Base-by-base conservation (phyloP, 2,888 invertebrate species). In the Pantelozetes paolii region DNA sequence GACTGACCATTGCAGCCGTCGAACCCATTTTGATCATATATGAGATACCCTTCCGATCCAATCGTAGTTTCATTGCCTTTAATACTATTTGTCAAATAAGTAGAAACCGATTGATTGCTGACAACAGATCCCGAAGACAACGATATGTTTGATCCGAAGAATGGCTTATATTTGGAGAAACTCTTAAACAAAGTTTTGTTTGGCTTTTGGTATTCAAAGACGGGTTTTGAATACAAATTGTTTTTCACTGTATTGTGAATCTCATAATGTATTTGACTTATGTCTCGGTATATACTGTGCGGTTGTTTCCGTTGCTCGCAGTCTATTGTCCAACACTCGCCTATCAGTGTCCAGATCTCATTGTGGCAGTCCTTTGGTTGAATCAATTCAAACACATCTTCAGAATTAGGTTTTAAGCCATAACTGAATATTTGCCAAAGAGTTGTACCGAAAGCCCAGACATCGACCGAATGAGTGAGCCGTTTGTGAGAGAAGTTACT, bases 401-500 rank as follows among this genome's bases (percentile, higher is more conserved):
- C 62, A n/a, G 32, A 73, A 30, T 42, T 81, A 59, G 86, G 84
- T 64, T 81, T 79, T 20, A 81, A 85, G 0, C 94, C 94, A 78
- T 87, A 89, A 0, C 90, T 89, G 83, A 94, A 95, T 78, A 95
- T 90, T 83, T 95, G 92, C 92, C 94, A 95, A 23, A 94, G 82
- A 0, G 94, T 94, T 3, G 94, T 95, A 0, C 91, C 92, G 81
- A 91, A 89, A 6, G 95, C 92, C 92, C 93, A 96, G 28, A 94
- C 88, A 80, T 95, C 95, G 15, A 91, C 90, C 72, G 88, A 85
- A 20, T 75, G 69, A 9, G 79, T 79, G 45, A 78, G 77, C 2
- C 75, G 64, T 36, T 75, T 75, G 64, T 79, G 76, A 18, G 73
- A 69, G 81, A 90, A 89, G 80, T 89, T 40, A n/a, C 20, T 67